Conservation (phyloP, 2,888 invertebrate genomes). For the Margaritifera margaritifera region DNA sequence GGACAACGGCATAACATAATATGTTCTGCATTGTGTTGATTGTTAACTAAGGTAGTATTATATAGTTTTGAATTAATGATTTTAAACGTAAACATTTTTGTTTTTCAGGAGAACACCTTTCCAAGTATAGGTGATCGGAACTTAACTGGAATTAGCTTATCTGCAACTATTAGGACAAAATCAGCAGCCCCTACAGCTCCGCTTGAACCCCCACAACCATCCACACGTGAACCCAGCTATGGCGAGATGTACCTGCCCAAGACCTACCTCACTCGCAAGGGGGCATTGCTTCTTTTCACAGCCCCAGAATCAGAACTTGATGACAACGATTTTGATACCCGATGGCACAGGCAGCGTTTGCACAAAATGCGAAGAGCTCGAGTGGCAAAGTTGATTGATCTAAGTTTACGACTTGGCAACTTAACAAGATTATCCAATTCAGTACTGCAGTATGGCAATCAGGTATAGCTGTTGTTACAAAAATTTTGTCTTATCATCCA, state of each 20-base stretch:
- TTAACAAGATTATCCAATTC: constrained; percentile 60
- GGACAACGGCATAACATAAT: too few species aligned
- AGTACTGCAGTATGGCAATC: constrained; percentile 64
- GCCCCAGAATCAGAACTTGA: constrained; percentile 46
- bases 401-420: constrained; percentile 59
- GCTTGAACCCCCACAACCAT: too few species aligned
- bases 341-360: constrained; percentile 14
- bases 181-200: too few species aligned
- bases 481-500: not conserved
- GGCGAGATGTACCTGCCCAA: constrained; percentile 49
- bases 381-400: constrained; percentile 53
- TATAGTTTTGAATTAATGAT: too few species aligned
- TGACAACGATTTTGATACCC: constrained; percentile 14
- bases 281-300: constrained; percentile 63
- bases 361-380: constrained; percentile 23
- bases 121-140: too few species aligned
- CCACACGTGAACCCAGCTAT: too few species aligned
- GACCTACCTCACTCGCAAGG: constrained; percentile 65
- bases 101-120: too few species aligned
- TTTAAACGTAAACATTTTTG: too few species aligned
- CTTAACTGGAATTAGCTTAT: too few species aligned
- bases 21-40: too few species aligned
- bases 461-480: constrained; percentile 40
- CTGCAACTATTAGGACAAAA: too few species aligned
- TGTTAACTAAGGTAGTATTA: too few species aligned